phyloP scores from a whole-genome alignment of 2,113 vertebrate species.

The Hydrolagus affinis region DNA sequence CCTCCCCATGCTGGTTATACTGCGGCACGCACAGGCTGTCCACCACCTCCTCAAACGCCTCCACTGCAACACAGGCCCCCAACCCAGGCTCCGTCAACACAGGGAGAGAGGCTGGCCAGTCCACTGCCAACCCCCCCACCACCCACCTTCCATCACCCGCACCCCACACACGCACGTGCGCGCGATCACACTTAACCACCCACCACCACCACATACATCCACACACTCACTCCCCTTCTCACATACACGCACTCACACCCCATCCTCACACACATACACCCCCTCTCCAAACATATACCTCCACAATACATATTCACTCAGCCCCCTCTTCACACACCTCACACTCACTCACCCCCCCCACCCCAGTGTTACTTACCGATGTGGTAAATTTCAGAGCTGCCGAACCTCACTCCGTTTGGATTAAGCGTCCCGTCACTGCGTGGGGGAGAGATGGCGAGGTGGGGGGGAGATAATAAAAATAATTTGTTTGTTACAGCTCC shows the following conservation, averaged over 20 bases:
- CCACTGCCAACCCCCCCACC: too few species aligned
- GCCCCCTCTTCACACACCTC: not conserved
- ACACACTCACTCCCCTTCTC: too few species aligned
- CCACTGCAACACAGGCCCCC: slow-evolving; percentile 58
- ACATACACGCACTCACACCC: too few species aligned
- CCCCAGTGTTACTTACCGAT: slow-evolving; percentile 64
- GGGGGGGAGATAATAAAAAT: not conserved
- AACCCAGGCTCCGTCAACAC: not conserved
- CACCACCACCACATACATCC: not conserved
- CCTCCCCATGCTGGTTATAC: slow-evolving; percentile 77
- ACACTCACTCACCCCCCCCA: too few species aligned
- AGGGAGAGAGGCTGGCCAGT: not conserved
- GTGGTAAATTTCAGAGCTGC: slow-evolving; percentile 95
- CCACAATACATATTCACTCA: too few species aligned
- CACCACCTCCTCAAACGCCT: slow-evolving; percentile 84
- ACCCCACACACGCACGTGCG: not conserved
- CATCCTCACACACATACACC: too few species aligned
- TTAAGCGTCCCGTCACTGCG: slow-evolving; percentile 88
- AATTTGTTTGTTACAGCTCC: not conserved
- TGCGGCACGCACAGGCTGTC: slow-evolving; percentile 92
- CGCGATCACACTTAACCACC: not conserved
- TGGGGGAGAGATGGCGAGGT: slow-evolving; percentile 30
- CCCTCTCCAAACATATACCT: too few species aligned
- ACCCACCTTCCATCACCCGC: too few species aligned
- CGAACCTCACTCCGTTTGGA: slow-evolving; percentile 90